Evolutionary conservation across 2,888 invertebrate species (phyloP), one percentile per base, ranked within the genome.

Genomic region (Pinctada fucata): DNA sequence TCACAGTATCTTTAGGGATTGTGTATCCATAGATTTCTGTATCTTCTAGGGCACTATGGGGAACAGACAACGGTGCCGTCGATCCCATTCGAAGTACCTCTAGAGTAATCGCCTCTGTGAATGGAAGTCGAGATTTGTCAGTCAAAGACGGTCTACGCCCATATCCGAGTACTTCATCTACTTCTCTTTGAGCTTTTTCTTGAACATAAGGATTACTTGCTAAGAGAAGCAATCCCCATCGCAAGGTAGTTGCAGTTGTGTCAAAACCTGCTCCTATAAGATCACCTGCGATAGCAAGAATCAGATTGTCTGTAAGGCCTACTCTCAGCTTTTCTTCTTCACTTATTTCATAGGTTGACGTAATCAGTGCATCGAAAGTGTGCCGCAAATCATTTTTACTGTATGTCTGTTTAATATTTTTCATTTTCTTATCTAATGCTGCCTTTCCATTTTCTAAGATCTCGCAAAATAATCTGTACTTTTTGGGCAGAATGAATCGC

Each of bases 361-460:
- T 49, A 10, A 78, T n/a, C n/a, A n/a, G n/a, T n/a, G n/a, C 82
- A 74, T 86, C 86, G n/a, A 79, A 75, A 10, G 76, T 76, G 63
- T 86, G 85, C 13, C 86, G 80, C 6, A 79, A 69, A 58, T 78
- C 5, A 10, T 74, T 75, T 2, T 50, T 47, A 4, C 80, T 72
- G 72, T 74, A 85, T 1, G 78, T 78, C 10, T 74, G 8, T 67
- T 75, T 67, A 68, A 86, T 85, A 13, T 79, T 78, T 8, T 64
- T 70, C 10, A 76, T 79, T 49, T 78, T 81, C 58, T 67, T 52
- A 13, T 64, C 69, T 3, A 51, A 45, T 13, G 63, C 13, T 10
- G 13, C 45, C 49, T 66, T 50, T 16, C 75, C 75, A 3, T 81
- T 68, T 3, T 74, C 52, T 52, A 80, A 49, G 67, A 86, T 79